Conservation (phyloP, 37 sponge, comb jelly and placozoan species). For the Crambe crambe region DNA sequence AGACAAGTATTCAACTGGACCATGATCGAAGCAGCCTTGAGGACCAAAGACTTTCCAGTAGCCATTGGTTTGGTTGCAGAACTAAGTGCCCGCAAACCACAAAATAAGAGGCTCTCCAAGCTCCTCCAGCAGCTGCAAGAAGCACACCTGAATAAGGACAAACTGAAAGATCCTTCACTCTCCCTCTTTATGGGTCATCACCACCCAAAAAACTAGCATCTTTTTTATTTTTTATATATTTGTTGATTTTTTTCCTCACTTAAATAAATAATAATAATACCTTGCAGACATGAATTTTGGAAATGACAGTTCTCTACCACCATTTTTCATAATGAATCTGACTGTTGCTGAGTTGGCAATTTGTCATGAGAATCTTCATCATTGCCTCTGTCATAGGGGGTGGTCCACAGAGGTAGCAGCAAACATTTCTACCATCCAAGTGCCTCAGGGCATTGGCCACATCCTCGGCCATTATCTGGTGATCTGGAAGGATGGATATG, state of each 20-base stretch:
- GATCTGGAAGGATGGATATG: constrained; percentile 1
- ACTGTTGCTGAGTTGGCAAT: neutral
- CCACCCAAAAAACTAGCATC: no score
- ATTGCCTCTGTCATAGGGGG: constrained; percentile 61
- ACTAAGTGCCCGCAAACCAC: neutral
- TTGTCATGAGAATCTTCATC: neutral
- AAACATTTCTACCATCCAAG: neutral
- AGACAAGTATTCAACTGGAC: constrained; percentile 80
- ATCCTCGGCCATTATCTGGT: constrained; percentile 7
- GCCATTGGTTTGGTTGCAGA: constrained; percentile 2
- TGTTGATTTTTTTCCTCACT: no score
- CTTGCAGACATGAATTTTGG: no score
- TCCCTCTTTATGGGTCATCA: no score
- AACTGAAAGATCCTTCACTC: no score
- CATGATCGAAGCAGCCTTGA: constrained; percentile 76
- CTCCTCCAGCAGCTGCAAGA: constrained; percentile 1
- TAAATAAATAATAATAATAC: no score
- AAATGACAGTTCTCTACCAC: no score
- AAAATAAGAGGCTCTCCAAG: neutral
- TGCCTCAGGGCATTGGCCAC: constrained; percentile 1
- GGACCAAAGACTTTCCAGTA: neutral
- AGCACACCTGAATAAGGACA: neutral
- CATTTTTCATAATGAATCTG: constrained; percentile 60
- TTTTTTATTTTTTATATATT: no score
- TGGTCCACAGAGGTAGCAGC: constrained; percentile 77